These are phyloP conservation scores for Pipra filicauda DNA, from an alignment of 2,113 vertebrate species.

Conservation along the genomic window DNA sequence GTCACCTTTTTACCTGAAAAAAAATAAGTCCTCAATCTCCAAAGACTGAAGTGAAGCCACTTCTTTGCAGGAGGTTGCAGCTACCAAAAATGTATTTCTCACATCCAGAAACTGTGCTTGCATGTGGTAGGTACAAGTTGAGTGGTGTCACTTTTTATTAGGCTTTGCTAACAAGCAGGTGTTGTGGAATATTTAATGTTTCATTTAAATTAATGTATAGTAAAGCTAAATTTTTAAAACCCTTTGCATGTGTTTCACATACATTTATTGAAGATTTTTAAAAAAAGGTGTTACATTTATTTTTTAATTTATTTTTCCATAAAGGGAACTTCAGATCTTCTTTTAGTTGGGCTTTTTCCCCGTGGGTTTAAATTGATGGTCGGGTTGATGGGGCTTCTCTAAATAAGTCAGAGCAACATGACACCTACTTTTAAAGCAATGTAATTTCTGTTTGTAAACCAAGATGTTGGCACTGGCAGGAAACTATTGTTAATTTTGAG, in stretches of 20 bases:
- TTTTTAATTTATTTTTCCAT: not conserved
- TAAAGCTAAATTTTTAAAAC: not conserved
- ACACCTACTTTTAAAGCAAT: not conserved
- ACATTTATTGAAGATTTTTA: not conserved
- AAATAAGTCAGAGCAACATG: not conserved
- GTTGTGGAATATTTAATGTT: not conserved
- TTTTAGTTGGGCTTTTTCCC: not conserved
- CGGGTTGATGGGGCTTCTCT: not conserved
- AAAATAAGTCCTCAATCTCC: not conserved
- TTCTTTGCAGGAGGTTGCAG: not conserved
- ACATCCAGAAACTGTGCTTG: not conserved
- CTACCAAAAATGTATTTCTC: not conserved
- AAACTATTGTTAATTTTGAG: not conserved
- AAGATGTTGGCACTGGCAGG: not conserved
- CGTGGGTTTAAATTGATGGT: not conserved
- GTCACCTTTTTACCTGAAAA: not conserved
- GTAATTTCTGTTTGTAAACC: not conserved
- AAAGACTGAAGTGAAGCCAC: not conserved
- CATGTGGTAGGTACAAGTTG: not conserved
- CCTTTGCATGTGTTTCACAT: not conserved
- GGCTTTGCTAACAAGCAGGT: not conserved
- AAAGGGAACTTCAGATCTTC: not conserved
- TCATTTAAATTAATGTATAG: not conserved
- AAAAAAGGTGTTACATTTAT: not conserved
- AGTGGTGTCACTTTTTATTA: not conserved